Evolutionary conservation across 2,888 invertebrate species (phyloP).

Genomic region (Eupithecia vulgata): DNA sequence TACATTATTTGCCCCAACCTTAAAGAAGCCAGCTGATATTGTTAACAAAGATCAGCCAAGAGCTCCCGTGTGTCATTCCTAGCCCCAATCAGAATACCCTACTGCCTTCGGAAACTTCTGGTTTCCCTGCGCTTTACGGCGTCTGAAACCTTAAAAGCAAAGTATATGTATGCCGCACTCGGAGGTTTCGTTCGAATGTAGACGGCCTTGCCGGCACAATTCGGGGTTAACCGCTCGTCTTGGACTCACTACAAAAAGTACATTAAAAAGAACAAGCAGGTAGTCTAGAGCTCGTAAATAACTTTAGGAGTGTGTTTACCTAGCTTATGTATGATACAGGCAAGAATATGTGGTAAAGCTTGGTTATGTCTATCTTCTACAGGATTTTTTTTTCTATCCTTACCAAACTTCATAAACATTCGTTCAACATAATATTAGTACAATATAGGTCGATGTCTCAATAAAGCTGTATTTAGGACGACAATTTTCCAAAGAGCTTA

Average conservation of each 20-base stretch:
- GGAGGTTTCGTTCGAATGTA: constrained; percentile 69
- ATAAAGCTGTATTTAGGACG: background rate
- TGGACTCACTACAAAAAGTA: constrained; percentile 36
- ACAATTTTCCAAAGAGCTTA: background rate
- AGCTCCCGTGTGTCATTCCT: background rate
- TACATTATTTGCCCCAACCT: too few relatives aligned
- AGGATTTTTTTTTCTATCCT: background rate
- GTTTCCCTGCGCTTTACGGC: background rate
- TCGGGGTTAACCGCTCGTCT: constrained; percentile 72
- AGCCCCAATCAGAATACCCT: background rate
- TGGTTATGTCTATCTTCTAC: background rate
- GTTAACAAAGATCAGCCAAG: background rate
- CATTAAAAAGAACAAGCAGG: constrained; percentile 19
- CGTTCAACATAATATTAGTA: background rate
- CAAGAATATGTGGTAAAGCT: background rate
- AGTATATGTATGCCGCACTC: constrained; percentile 40
- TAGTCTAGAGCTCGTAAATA: background rate
- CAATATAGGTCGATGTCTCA: too few relatives aligned
- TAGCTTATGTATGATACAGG: background rate
- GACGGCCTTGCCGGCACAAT: constrained; percentile 72
- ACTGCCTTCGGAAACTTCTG: background rate
- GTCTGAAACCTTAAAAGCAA: constrained; percentile 17
- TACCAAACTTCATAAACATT: background rate
- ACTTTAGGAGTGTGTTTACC: background rate
- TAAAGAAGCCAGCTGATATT: background rate